phyloP scores from a whole-genome alignment of 1,140 invertebrate species.

The Drosophila lowei region DNA sequence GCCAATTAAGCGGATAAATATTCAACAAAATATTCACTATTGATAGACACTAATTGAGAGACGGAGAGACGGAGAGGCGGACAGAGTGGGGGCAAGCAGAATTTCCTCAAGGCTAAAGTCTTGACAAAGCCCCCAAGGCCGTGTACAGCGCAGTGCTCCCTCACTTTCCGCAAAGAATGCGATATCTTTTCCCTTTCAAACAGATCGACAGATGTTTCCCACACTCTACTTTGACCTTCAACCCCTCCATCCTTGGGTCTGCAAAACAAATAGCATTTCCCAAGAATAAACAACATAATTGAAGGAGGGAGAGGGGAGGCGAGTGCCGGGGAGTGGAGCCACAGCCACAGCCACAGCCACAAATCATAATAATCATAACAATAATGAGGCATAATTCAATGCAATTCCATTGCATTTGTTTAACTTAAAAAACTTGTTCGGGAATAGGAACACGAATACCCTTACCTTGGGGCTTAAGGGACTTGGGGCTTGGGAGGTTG shows the following conservation, averaged over 20 bases:
- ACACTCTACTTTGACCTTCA: conserved; percentile 35
- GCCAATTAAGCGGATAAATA: conserved; percentile 68
- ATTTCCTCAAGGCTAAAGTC: conserved; percentile 12
- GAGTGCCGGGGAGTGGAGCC: conserved; percentile 8
- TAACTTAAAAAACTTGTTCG: conserved; percentile 39
- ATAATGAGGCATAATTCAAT: conserved; percentile 72
- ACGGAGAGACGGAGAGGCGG: no score
- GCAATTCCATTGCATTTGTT: conserved; percentile 70
- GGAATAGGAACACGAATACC: background rate
- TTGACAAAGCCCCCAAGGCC: conserved; percentile 28
- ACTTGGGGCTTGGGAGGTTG: no score
- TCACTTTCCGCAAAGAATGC: background rate
- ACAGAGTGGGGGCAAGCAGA: conserved; percentile 23
- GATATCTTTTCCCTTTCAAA: conserved; percentile 30
- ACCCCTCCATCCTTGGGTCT: conserved; percentile 18
- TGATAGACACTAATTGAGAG: conserved; percentile 62
- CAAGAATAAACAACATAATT: conserved; percentile 63
- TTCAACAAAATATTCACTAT: conserved; percentile 14
- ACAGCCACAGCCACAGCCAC: conserved; percentile 20
- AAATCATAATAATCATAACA: conserved; percentile 53
- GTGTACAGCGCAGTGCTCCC: conserved; percentile 5
- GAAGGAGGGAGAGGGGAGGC: background rate
- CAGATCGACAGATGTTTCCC: conserved; percentile 31
- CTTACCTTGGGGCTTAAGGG: no score
- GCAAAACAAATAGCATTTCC: conserved; percentile 55